phyloP scores from a whole-genome alignment of 2,888 invertebrate genomes.

The Thymelicus lineola region DNA sequence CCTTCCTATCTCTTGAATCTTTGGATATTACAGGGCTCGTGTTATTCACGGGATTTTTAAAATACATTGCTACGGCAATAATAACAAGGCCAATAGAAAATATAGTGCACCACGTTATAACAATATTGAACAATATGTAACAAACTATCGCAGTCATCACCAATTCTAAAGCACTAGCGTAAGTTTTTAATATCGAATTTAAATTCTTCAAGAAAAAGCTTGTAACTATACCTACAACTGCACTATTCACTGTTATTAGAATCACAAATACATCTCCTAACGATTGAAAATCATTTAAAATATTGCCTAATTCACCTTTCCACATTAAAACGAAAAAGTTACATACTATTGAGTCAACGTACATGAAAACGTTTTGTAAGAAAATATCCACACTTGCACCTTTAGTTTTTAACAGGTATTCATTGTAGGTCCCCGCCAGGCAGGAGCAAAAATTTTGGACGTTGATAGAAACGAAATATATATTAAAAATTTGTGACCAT shows the following conservation, averaged over 20 bases:
- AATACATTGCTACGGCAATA: constrained; percentile 93
- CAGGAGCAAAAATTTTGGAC: constrained; percentile 96
- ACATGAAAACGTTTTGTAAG: constrained; percentile 98
- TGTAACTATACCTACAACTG: constrained; percentile 96
- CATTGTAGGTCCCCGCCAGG: constrained; percentile 97
- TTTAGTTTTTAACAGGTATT: constrained; percentile 94
- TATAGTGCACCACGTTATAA: constrained; percentile 92
- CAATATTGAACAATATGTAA: constrained; percentile 93
- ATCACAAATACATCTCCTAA: constrained; percentile 89
- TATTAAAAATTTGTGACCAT: constrained; percentile 77
- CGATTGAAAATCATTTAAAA: constrained; percentile 85
- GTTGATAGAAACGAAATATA: constrained; percentile 87
- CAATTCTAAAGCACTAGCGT: constrained; percentile 96
- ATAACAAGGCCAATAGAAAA: constrained; percentile 93
- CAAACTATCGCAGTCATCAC: constrained; percentile 95
- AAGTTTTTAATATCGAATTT: constrained; percentile 97
- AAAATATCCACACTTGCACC: constrained; percentile 95
- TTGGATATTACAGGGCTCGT: constrained; percentile 42
- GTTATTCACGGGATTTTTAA: constrained; percentile 94
- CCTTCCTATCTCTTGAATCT: constrained; percentile 57
- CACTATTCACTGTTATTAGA: constrained; percentile 94
- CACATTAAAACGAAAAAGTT: constrained; percentile 90
- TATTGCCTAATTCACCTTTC: constrained; percentile 87
- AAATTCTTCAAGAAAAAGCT: constrained; percentile 96
- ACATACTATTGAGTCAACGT: constrained; percentile 96